Conservation (phyloP, 2,888 invertebrate species). For the Allacma fusca region DNA sequence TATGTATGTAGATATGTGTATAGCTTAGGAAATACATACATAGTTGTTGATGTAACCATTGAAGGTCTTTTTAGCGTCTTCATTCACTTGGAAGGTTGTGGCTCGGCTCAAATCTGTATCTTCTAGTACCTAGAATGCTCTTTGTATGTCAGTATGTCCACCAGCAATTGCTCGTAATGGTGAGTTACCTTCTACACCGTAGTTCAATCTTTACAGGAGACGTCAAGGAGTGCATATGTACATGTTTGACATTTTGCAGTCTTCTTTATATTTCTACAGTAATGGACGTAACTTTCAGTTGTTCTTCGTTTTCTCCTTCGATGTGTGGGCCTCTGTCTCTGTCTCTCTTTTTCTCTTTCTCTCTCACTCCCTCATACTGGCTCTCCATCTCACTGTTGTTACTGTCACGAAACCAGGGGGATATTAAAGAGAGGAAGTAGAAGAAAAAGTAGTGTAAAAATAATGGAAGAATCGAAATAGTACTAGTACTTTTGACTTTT, state of each 20-base stretch:
- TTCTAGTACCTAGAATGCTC: not conserved
- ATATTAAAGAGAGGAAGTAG: too few relatives aligned
- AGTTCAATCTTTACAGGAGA: too few relatives aligned
- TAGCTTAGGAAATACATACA: too few relatives aligned
- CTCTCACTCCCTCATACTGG: too few relatives aligned
- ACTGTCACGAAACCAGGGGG: too few relatives aligned
- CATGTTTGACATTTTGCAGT: not conserved
- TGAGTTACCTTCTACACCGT: not conserved
- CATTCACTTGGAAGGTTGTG: not conserved
- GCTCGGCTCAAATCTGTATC: not conserved
- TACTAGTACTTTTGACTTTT: too few relatives aligned
- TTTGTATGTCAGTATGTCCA: slow-evolving; percentile 23
- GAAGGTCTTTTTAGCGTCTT: not conserved
- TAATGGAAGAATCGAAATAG: too few relatives aligned
- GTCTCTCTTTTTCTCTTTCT: too few relatives aligned
- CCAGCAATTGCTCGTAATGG: not conserved
- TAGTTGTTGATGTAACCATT: not conserved
- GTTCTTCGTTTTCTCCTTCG: not conserved
- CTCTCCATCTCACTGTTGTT: too few relatives aligned
- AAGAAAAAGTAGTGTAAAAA: too few relatives aligned
- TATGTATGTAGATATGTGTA: too few relatives aligned
- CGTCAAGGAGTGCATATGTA: not conserved
- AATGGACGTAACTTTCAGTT: not conserved
- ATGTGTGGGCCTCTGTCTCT: too few relatives aligned
- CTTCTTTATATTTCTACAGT: not conserved